phyloP scores from a whole-genome alignment of 2,797 vertebrate species.

The Agapornis canus region DNA sequence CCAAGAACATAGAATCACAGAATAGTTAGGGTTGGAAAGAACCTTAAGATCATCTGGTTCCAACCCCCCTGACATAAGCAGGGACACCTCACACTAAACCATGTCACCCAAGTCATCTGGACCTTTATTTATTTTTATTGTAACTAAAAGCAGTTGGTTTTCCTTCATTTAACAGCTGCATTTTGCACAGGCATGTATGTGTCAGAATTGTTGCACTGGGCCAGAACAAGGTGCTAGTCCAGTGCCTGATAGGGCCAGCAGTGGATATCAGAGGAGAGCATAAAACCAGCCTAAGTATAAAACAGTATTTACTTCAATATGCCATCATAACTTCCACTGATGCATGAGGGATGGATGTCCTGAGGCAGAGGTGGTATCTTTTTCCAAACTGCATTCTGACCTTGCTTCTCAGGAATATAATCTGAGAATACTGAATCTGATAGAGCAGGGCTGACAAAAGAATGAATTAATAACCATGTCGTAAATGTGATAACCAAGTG shows the following conservation, averaged over 20 bases:
- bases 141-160: neutral
- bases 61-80: no score
- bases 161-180: neutral
- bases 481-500: neutral
- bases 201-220: neutral
- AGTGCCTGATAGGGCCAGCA: neutral
- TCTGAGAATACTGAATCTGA: neutral
- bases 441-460: neutral
- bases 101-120: neutral
- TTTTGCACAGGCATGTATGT: rapidly evolving
- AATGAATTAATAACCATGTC: neutral
- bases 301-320: neutral
- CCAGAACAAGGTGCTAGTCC: neutral
- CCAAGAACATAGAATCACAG: neutral
- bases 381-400: neutral
- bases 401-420: neutral
- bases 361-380: neutral
- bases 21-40: no score
- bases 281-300: neutral
- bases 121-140: neutral
- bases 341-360: neutral
- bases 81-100: no score
- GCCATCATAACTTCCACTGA: neutral
- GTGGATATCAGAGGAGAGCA: neutral
- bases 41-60: no score